phyloP scores from a whole-genome alignment of 2,797 vertebrate genomes.

The Mareca strepera region DNA sequence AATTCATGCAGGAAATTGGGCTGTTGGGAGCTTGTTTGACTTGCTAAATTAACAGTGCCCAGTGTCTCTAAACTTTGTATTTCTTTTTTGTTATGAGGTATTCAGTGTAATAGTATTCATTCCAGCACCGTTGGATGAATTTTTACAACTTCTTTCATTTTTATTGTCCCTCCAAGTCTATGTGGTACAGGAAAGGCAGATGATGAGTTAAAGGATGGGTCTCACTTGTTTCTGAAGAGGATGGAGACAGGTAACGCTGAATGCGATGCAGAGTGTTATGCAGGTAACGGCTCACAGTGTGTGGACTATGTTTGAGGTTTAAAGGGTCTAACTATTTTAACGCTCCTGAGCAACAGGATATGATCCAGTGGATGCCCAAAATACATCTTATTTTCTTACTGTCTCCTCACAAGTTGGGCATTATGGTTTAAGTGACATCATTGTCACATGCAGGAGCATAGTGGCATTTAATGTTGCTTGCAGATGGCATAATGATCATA shows the following conservation, averaged over 20 bases:
- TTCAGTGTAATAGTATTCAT: background rate
- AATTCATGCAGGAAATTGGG: background rate
- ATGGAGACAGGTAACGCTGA: background rate
- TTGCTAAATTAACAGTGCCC: background rate
- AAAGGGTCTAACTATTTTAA: background rate
- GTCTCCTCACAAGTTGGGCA: background rate
- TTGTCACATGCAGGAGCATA: background rate
- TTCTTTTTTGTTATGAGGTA: background rate
- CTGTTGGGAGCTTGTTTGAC: background rate
- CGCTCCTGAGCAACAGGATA: background rate
- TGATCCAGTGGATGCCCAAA: background rate
- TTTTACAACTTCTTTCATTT: background rate
- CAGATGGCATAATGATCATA: background rate
- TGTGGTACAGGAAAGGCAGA: background rate
- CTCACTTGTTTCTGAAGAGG: background rate
- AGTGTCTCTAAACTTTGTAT: background rate
- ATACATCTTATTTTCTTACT: background rate
- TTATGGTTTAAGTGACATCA: background rate
- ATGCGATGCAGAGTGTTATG: rapidly evolving
- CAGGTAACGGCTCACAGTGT: background rate
- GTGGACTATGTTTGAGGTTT: background rate
- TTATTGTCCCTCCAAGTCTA: background rate
- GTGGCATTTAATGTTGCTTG: background rate
- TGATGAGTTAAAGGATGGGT: background rate
- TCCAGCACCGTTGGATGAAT: background rate